Evolutionary conservation across 2,888 invertebrate genomes (phyloP), one percentile per base, ranked within the genome.

Genomic region (Erpobdella octoculata): DNA sequence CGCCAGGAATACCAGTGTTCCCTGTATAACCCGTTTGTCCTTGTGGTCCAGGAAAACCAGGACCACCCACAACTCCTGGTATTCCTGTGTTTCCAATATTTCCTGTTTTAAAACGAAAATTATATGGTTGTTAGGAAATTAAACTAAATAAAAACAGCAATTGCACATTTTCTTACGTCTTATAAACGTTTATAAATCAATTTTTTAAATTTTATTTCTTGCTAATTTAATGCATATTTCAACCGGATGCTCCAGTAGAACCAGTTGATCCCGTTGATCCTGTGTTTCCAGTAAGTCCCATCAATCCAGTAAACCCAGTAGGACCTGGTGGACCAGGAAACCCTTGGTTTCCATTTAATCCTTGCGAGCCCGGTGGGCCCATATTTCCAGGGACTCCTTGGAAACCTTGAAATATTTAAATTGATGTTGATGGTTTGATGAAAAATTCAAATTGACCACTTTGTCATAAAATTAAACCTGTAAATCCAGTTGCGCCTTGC

Each of bases 1-100:
- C 31, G 12, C 71, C 71, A 21, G 36, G 25, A n/a, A 4, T 21
- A 41, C 71, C 71, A 12, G 65, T 15, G 48, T 25, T n/a, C n/a
- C 76, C 76, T 36, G 69, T 58, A 28, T 65, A 37, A 21, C 76
- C 77, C 0, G 73, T 35, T 31, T 21, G 25, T 48, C 77, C 77
- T 35, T 64, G 25, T 9, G 72, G 62, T 41, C 76, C 69, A n/a
- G 69, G 35, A 28, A n/a, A 35, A n/a, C 69, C 69, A 1, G 36
- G 3, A 53, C 58, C 25, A 33, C 73, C 73, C 41, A 53, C 59
- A 48, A 71, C 69, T 58, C 74, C 74, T 53, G 59, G 33, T 53
- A 65, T 69, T n/a, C 73, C 73, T 38, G 58, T 9, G 8, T 28
- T 21, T 36, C 74, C 74, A 65, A 70, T 21, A 4, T 41, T 41